Base-by-base conservation (phyloP, 2,797 vertebrate species). In the Chelon labrosus region DNA sequence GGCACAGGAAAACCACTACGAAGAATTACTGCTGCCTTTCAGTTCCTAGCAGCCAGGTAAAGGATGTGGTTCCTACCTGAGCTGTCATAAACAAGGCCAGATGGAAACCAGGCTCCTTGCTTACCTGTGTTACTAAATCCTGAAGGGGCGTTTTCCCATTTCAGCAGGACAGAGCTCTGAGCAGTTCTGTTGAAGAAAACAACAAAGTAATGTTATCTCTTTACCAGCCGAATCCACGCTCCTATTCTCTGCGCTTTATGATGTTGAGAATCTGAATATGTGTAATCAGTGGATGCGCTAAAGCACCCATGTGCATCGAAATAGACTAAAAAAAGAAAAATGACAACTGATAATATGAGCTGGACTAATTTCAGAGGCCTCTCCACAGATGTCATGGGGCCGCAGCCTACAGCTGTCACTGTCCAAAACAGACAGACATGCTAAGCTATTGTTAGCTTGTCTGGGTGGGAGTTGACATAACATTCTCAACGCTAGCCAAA, bases 381-480 rank as follows among this genome's bases (percentile, higher is more conserved):
- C 14, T n/a, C 19, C 74, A 81, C 77, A 66, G 62, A 85, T 89
- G 87, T 65, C 77, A 84, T 19, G 85, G 82, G 65, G 77, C 78
- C 73, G 70, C 55, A 84, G 65, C 56, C 74, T 50, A 41, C 90
- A 92, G 90, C 90, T 92, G 92, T 92, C 92, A 92, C 90, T 82
- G 76, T 84, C 77, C 89, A 89, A 89, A 90, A 93, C 86, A 92
- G 27, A 76, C 80, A 75, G 44, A 60, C 86, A 68, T 37, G 88
- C 91, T 88, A 89, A 51, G 87, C 91, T 91, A 92, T 65, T 85
- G 91, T 89, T 92, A 92, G 92, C 91, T 16, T 37, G 82, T 68
- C 80, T 84, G 76, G 80, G 67, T 86, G 82, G 77, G 75, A 88
- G 73, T 88, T 75, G 50, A 74, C 65, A 54, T 35, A 76, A 57